A percentile compares a stretch with the other conserved stretches of the same genome.
Conservation (phyloP, 2,888 invertebrate species). For the Chironomus tentans region DNA sequence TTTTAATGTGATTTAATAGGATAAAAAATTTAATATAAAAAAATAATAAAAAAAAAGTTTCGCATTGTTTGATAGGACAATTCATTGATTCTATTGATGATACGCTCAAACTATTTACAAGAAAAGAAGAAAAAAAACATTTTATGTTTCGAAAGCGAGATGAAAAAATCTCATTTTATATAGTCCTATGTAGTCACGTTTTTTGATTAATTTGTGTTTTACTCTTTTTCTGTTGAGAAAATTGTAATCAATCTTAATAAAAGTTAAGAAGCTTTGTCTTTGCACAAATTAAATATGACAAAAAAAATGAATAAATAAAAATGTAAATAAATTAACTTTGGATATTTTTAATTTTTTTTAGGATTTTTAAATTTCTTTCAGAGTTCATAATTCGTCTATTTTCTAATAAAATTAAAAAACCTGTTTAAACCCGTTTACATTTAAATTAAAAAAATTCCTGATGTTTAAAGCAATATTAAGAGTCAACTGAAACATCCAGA, state of each 20-base stretch:
- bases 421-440: too few species aligned
- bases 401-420: too few species aligned
- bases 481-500: background rate
- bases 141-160: background rate
- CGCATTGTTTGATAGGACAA: too few species aligned
- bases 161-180: too few species aligned
- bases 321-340: background rate
- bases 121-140: background rate
- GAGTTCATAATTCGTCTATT: background rate
- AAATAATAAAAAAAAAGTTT: background rate
- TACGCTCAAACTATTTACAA: background rate
- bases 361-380: background rate
- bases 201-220: too few species aligned
- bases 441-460: too few species aligned
- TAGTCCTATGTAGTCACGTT: too few species aligned
- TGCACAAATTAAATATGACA: conserved; percentile 13
- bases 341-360: background rate
- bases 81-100: too few species aligned
- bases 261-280: conserved; percentile 13
- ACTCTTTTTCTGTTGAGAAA: background rate
- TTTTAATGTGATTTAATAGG: conserved; percentile 3
- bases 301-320: conserved; percentile 6
- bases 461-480: too few species aligned
- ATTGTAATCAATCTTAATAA: background rate
- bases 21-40: background rate